phyloP scores from a whole-genome alignment of 2,888 invertebrate species.

The Pegoplata infirma region DNA sequence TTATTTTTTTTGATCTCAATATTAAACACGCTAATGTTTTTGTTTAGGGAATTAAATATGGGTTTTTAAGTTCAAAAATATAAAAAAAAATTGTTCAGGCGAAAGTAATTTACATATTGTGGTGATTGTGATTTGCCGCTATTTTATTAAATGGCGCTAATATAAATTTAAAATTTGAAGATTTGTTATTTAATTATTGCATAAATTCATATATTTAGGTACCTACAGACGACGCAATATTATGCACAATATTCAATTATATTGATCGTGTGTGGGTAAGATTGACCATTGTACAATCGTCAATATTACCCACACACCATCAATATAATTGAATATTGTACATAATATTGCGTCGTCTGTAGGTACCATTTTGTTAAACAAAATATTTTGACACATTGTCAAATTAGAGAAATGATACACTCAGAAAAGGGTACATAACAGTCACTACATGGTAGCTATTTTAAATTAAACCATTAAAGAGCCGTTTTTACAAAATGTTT shows the following conservation, averaged over 20 bases:
- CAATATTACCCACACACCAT: too few relatives aligned
- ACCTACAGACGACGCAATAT: too few relatives aligned
- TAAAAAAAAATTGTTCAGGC: background rate
- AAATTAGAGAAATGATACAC: background rate
- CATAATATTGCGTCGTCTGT: too few relatives aligned
- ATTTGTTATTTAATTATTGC: background rate
- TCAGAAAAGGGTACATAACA: too few relatives aligned
- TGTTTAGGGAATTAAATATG: background rate
- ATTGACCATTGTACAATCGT: too few relatives aligned
- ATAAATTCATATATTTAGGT: background rate
- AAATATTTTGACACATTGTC: background rate
- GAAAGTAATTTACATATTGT: constrained; percentile 30
- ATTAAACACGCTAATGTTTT: background rate
- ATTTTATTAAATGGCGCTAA: background rate
- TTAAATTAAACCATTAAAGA: too few relatives aligned
- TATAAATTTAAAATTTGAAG: background rate
- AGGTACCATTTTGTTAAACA: background rate
- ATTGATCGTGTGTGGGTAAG: too few relatives aligned
- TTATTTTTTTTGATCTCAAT: background rate
- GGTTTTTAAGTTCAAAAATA: background rate
- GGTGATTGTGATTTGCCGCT: background rate
- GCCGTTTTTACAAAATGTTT: too few relatives aligned
- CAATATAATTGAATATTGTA: too few relatives aligned
- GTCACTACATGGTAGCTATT: too few relatives aligned
- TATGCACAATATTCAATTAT: too few relatives aligned